Evolutionary conservation across 2,888 invertebrate species (phyloP).

Genomic region (Melolontha melolontha): DNA sequence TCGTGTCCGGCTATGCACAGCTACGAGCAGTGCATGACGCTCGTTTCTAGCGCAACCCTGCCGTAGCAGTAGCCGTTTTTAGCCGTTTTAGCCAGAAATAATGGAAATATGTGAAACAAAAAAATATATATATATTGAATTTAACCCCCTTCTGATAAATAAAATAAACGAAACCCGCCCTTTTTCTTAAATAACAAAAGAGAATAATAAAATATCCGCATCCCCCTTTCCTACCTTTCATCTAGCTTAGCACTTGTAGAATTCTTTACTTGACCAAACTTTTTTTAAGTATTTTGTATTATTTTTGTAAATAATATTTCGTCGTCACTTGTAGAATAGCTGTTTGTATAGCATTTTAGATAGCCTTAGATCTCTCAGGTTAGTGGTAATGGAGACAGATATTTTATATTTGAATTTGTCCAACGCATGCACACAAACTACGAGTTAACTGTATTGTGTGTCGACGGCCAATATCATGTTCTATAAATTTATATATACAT

Average conservation of each 20-base stretch:
- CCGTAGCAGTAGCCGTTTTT: constrained; percentile 47
- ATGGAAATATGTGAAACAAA: neutral
- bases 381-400: constrained; percentile 64
- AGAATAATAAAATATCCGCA: no score
- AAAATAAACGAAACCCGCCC: constrained; percentile 3
- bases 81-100: constrained; percentile 23
- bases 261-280: constrained; percentile 59
- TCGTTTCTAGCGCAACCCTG: constrained; percentile 52
- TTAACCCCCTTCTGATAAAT: constrained; percentile 2
- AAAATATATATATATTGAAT: constrained; percentile 1
- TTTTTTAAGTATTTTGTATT: constrained; percentile 60
- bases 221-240: constrained; percentile 36
- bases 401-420: constrained; percentile 60
- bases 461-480: constrained; percentile 60
- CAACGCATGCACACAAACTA: constrained; percentile 64
- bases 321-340: constrained; percentile 65
- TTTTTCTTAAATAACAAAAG: neutral
- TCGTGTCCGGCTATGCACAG: constrained; percentile 59
- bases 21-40: constrained; percentile 59
- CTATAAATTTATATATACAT: constrained; percentile 36
- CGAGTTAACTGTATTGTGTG: constrained; percentile 66
- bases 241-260: constrained; percentile 49
- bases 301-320: constrained; percentile 65
- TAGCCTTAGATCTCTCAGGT: constrained; percentile 65
- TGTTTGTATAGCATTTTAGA: constrained; percentile 68